Percentiles rank a stretch among this genome's conserved stretches.
phyloP scores from a whole-genome alignment of 2,113 vertebrate species.

The Variabilichromis moorii region DNA sequence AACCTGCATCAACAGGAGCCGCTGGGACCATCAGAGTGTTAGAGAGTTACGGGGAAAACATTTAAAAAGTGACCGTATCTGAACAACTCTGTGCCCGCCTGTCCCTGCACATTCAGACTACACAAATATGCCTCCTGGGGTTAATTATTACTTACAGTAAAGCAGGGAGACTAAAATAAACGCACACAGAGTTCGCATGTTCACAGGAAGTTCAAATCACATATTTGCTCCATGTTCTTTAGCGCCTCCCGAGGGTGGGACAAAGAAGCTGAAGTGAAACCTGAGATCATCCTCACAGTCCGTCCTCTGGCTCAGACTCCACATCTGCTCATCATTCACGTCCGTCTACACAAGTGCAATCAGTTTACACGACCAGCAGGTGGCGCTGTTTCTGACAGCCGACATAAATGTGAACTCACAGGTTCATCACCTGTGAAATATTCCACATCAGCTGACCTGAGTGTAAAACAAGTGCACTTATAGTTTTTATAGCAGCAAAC shows the following conservation, averaged over 20 bases:
- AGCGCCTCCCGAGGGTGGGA: neutral
- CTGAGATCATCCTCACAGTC: neutral
- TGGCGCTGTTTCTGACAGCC: fast-evolving
- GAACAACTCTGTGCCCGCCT: neutral
- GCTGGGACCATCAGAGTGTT: fast-evolving
- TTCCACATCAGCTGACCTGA: neutral
- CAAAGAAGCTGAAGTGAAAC: neutral
- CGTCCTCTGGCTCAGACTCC: neutral
- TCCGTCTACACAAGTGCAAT: neutral
- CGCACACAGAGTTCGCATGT: fast-evolving
- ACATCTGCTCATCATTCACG: fast-evolving
- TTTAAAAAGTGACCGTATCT: neutral
- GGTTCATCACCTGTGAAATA: neutral
- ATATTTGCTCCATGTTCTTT: fast-evolving
- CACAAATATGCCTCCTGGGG: neutral
- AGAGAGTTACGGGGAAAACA: fast-evolving
- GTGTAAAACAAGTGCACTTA: neutral
- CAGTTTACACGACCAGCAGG: neutral
- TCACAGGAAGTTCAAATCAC: neutral
- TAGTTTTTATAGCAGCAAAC: neutral
- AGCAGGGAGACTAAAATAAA: neutral
- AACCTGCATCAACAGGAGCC: neutral
- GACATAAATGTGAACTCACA: neutral
- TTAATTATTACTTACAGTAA: neutral
- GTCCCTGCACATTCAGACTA: neutral